These are phyloP conservation scores for Hypsopygia costalis DNA, from an alignment of 2,888 invertebrate genomes.

Conservation along the genomic window DNA sequence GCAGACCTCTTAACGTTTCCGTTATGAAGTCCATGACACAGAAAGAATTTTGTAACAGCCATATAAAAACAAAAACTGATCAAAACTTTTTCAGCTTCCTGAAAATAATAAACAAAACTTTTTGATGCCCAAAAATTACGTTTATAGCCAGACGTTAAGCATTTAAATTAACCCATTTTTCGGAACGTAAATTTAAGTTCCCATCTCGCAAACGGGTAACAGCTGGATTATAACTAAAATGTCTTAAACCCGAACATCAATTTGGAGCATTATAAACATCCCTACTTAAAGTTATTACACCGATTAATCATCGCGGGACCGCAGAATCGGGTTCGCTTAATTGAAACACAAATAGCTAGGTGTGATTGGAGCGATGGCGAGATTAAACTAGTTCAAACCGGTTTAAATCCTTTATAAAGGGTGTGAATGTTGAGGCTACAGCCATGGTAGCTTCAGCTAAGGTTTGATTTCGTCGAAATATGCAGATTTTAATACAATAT, in stretches of 20 bases:
- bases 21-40: too few relatives aligned
- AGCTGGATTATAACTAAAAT: slow-evolving; percentile 12
- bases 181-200: background rate
- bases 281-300: slow-evolving; percentile 21
- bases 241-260: slow-evolving; percentile 19
- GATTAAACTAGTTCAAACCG: slow-evolving; percentile 53
- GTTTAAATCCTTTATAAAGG: slow-evolving; percentile 43
- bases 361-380: slow-evolving; percentile 58
- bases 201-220: slow-evolving; percentile 3
- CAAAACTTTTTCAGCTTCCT: too few relatives aligned
- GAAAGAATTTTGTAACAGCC: too few relatives aligned
- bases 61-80: too few relatives aligned
- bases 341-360: slow-evolving; percentile 72
- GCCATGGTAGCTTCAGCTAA: too few relatives aligned
- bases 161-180: background rate
- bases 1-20: too few relatives aligned
- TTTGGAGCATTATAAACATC: slow-evolving; percentile 21
- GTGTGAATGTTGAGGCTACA: slow-evolving; percentile 30
- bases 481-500: too few relatives aligned
- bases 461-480: too few relatives aligned
- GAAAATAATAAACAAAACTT: too few relatives aligned
- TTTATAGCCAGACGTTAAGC: background rate
- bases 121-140: background rate
- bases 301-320: slow-evolving; percentile 59
- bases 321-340: slow-evolving; percentile 56